Conservation (phyloP, 2,797 vertebrate species). For the Coccyzus lansbergi region DNA sequence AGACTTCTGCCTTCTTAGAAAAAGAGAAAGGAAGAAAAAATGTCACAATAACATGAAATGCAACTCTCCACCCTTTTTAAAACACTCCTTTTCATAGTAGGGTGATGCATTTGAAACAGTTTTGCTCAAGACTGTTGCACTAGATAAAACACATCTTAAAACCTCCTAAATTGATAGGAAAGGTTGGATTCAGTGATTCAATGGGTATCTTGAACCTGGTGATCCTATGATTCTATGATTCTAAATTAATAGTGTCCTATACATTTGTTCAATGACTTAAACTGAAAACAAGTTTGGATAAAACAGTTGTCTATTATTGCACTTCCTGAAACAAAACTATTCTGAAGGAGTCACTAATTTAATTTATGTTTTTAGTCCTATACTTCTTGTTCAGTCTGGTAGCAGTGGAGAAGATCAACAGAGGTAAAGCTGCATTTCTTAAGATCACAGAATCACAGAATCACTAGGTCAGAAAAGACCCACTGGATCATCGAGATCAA, state of each 20-base stretch:
- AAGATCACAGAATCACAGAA: not conserved
- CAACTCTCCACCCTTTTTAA: not conserved
- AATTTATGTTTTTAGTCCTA: slow-evolving; percentile 42
- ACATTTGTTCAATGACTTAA: not conserved
- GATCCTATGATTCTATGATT: too few relatives aligned
- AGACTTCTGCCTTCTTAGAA: not conserved
- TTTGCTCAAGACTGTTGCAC: not conserved
- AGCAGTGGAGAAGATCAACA: slow-evolving; percentile 10
- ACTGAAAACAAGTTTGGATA: not conserved
- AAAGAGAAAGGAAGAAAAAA: not conserved
- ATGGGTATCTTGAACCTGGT: too few relatives aligned
- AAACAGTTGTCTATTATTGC: not conserved
- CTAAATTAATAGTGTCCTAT: not conserved
- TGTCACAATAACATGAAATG: not conserved
- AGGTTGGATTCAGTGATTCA: too few relatives aligned
- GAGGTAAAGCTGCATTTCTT: slow-evolving; percentile 41
- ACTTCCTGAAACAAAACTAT: slow-evolving; percentile 15
- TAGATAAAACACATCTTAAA: not conserved
- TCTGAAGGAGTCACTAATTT: slow-evolving; percentile 46
- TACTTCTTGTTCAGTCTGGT: slow-evolving; percentile 8
- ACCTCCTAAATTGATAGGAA: not conserved
- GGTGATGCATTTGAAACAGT: not conserved
- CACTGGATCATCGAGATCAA: too few relatives aligned
- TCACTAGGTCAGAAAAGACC: too few relatives aligned
- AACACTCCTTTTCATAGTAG: not conserved